These are phyloP conservation scores for Brachionus sp. DNA, from an alignment of 1,140 invertebrate species.

Conservation along the genomic window DNA sequence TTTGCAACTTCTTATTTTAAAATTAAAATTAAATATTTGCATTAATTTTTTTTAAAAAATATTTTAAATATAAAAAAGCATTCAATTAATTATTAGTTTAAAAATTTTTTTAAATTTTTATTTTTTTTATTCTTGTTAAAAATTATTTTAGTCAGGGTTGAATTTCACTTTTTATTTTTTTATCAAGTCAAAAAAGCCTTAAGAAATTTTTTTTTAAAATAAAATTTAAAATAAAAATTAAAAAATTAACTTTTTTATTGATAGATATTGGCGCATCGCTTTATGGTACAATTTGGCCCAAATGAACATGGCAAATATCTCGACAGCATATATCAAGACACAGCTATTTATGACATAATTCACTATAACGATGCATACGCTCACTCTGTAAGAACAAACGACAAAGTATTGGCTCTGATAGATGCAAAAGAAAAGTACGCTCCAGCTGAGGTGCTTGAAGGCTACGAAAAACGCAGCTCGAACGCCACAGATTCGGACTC, in stretches of 20 bases:
- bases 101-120: no score
- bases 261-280: constrained; percentile 53
- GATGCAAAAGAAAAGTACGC: constrained; percentile 53
- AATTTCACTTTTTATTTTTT: no score
- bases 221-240: neutral
- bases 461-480: constrained; percentile 51
- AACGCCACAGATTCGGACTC: neutral
- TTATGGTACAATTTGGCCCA: constrained; percentile 55
- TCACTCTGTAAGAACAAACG: constrained; percentile 52
- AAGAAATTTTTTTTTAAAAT: neutral
- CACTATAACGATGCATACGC: constrained; percentile 52
- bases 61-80: no score
- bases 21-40: no score
- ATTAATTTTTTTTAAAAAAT: no score
- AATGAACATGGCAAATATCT: constrained; percentile 52
- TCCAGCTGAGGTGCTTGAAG: constrained; percentile 54
- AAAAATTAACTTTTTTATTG: constrained; percentile 43
- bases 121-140: no score
- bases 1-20: no score
- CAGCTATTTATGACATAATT: constrained; percentile 54
- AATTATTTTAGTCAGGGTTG: no score
- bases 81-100: no score
- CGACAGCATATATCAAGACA: constrained; percentile 54
- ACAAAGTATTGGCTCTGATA: constrained; percentile 54
- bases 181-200: no score